phyloP scores from a whole-genome alignment of 2,888 invertebrate species.

The Campopleginae sp. region DNA sequence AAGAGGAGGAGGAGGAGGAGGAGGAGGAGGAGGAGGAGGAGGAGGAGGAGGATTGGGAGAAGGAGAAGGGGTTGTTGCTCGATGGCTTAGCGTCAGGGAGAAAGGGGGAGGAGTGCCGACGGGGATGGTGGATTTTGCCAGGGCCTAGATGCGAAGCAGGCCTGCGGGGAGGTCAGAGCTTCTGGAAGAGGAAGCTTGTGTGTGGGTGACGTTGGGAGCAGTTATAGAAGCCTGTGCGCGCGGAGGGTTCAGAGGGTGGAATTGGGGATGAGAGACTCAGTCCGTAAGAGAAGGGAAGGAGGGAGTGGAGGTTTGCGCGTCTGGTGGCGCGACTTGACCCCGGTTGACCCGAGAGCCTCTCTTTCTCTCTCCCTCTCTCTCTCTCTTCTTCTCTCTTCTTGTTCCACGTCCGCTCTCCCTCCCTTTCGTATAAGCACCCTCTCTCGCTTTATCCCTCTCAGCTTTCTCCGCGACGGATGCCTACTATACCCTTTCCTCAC shows the following conservation, averaged over 20 bases:
- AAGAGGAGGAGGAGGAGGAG: constrained; percentile 33
- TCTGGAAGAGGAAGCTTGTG: constrained; percentile 61
- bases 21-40: constrained; percentile 59
- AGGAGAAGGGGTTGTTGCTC: constrained; percentile 26
- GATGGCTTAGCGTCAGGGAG: constrained; percentile 37
- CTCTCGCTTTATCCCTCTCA: constrained; percentile 62
- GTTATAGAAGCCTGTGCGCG: constrained; percentile 62
- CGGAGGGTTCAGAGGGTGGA: constrained; percentile 68
- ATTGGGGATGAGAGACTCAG: constrained; percentile 73
- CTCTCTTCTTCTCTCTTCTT: constrained; percentile 71
- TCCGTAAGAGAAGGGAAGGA: constrained; percentile 72
- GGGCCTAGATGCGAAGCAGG: constrained; percentile 54
- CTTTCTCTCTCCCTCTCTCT: constrained; percentile 69
- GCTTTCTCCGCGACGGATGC: constrained; percentile 69
- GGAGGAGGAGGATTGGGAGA: neutral
- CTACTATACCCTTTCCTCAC: constrained; percentile 73
- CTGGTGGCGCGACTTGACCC: constrained; percentile 84
- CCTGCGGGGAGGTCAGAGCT: constrained; percentile 65
- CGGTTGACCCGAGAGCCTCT: constrained; percentile 83
- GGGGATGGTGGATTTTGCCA: constrained; percentile 47
- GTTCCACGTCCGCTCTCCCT: constrained; percentile 57
- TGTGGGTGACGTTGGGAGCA: constrained; percentile 64
- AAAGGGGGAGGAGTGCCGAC: constrained; percentile 10
- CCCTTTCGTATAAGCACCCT: constrained; percentile 38
- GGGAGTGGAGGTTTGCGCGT: constrained; percentile 81